phyloP scores from a whole-genome alignment of 2,113 vertebrate genomes.

The Channa argus region DNA sequence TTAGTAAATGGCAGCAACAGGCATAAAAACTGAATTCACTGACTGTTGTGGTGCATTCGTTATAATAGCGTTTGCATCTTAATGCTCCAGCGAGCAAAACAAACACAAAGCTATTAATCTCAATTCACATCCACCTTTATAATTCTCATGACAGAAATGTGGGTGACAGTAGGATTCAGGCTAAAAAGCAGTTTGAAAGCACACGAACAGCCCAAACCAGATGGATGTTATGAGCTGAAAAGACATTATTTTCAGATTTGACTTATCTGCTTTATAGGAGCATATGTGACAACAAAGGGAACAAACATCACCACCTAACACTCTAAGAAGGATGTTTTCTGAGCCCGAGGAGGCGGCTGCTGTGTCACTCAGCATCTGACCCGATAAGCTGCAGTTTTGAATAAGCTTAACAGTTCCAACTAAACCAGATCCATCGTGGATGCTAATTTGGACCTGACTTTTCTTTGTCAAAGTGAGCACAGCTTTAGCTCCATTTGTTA shows the following conservation, averaged over 20 bases:
- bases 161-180: slow-evolving; percentile 18
- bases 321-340: not conserved
- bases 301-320: not conserved
- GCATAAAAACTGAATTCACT: slow-evolving; percentile 15
- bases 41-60: not conserved
- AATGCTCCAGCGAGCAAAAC: slow-evolving; percentile 30
- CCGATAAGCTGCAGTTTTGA: not conserved
- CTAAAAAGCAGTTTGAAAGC: slow-evolving; percentile 3
- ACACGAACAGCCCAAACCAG: not conserved
- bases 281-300: not conserved
- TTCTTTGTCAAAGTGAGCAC: too few relatives aligned
- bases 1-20: slow-evolving; percentile 29
- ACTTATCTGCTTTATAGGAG: not conserved
- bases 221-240: not conserved
- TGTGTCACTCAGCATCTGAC: not conserved
- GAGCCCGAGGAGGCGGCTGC: not conserved
- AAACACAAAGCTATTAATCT: slow-evolving; percentile 36
- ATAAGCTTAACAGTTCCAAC: not conserved
- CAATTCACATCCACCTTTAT: slow-evolving; percentile 17
- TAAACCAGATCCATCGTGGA: not conserved
- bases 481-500: not conserved
- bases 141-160: not conserved
- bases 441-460: not conserved
- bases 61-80: slow-evolving; percentile 21
- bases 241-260: not conserved